These are phyloP conservation scores for Carassius gibelio DNA, from an alignment of 2,113 vertebrate genomes.

Conservation along the genomic window DNA sequence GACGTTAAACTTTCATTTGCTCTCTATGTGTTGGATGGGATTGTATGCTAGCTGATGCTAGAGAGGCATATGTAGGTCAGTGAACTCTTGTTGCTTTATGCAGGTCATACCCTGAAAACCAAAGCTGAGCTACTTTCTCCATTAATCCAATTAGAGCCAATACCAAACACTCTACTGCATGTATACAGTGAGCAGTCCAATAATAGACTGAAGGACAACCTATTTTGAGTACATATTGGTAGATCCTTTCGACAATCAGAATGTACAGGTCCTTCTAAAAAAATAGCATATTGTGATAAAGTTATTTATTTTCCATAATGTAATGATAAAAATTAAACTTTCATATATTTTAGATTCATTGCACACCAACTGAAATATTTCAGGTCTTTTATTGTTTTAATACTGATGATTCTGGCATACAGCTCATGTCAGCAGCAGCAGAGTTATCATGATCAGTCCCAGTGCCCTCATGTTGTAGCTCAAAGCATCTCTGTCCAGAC, in stretches of 20 bases:
- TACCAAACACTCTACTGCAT: conserved; percentile 18
- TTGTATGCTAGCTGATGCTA: neutral
- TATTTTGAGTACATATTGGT: neutral
- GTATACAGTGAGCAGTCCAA: neutral
- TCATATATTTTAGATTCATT: no score
- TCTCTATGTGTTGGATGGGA: neutral
- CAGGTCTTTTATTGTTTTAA: no score
- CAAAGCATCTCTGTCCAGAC: neutral
- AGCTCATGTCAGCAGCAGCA: conserved; percentile 51
- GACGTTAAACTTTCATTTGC: neutral
- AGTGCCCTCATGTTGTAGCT: conserved; percentile 41
- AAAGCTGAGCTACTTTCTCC: conserved; percentile 24
- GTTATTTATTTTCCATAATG: no score
- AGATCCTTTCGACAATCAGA: neutral
- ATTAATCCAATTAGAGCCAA: conserved; percentile 29
- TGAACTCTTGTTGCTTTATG: conserved; percentile 25
- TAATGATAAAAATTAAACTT: no score
- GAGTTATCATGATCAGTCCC: conserved; percentile 44
- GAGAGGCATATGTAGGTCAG: conserved; percentile 22
- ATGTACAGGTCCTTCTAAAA: neutral
- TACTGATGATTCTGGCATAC: no score
- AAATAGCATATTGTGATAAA: no score
- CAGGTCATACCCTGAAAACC: neutral
- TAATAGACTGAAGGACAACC: neutral
- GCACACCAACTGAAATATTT: no score